phyloP scores from a whole-genome alignment of 2,888 invertebrate species.

The Euproctis similis region DNA sequence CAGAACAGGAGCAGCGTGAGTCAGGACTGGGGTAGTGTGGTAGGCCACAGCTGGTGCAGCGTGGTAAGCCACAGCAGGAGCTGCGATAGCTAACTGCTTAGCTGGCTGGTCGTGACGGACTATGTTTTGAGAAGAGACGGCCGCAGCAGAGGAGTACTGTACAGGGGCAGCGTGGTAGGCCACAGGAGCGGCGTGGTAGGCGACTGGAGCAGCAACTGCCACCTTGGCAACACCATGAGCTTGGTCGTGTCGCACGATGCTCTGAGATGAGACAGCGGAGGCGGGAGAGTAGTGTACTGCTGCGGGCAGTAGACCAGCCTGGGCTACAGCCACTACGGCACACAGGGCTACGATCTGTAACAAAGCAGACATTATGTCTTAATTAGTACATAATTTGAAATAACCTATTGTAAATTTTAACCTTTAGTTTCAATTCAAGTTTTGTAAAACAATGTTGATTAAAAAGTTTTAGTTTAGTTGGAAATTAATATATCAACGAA shows the following conservation, averaged over 20 bases:
- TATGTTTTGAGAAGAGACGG: conserved; percentile 14
- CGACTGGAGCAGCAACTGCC: conserved; percentile 8
- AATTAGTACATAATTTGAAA: too few species aligned
- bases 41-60: conserved; percentile 17
- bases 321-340: conserved; percentile 28
- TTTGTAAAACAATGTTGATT: too few species aligned
- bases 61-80: conserved; percentile 17
- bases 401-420: too few species aligned
- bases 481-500: too few species aligned
- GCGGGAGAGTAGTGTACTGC: conserved; percentile 52
- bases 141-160: conserved; percentile 54
- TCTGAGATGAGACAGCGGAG: conserved; percentile 44
- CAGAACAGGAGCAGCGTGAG: conserved; percentile 32
- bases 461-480: too few species aligned
- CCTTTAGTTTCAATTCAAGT: too few species aligned
- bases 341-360: conserved; percentile 28
- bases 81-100: background rate
- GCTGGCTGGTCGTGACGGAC: conserved; percentile 10
- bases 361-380: background rate
- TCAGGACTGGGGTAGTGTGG: conserved; percentile 35
- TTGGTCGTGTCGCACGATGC: conserved; percentile 49
- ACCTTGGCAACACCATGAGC: conserved; percentile 9
- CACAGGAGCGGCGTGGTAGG: conserved; percentile 26
- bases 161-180: conserved; percentile 27
- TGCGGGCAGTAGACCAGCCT: conserved; percentile 32